These are phyloP conservation scores for Manis javanica DNA, from an alignment of 2,797 vertebrate species.

Conservation along the genomic window DNA sequence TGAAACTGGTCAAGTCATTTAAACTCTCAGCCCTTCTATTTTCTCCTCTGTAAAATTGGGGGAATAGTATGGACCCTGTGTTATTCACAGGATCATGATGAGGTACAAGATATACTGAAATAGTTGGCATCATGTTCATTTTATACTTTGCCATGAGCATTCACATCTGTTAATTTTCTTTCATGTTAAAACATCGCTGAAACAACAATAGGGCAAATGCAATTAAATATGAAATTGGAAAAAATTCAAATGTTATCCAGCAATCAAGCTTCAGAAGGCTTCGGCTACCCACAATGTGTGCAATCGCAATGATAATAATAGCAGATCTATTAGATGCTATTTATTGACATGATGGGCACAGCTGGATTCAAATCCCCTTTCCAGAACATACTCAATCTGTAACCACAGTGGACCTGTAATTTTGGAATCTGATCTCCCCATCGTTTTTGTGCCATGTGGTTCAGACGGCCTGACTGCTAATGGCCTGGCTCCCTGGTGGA, in stretches of 20 bases:
- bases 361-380: background rate
- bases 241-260: background rate
- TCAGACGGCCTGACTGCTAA: background rate
- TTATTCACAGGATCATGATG: no score
- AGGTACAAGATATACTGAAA: background rate
- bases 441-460: background rate
- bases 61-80: background rate
- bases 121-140: background rate
- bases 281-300: no score
- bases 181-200: background rate
- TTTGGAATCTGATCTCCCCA: background rate
- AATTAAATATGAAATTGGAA: background rate
- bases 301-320: background rate
- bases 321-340: background rate
- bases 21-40: background rate
- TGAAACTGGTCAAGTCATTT: background rate
- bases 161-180: background rate
- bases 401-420: background rate
- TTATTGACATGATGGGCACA: fast-evolving
- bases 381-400: fast-evolving
- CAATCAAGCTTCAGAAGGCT: background rate
- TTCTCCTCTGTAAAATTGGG: background rate
- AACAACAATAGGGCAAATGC: background rate
- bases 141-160: background rate
- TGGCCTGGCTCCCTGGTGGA: background rate